Percentiles rank a stretch among this genome's conserved stretches.
Evolutionary conservation across 1,140 invertebrate genomes (phyloP).

Genomic region (Zaprionus capensis): DNA sequence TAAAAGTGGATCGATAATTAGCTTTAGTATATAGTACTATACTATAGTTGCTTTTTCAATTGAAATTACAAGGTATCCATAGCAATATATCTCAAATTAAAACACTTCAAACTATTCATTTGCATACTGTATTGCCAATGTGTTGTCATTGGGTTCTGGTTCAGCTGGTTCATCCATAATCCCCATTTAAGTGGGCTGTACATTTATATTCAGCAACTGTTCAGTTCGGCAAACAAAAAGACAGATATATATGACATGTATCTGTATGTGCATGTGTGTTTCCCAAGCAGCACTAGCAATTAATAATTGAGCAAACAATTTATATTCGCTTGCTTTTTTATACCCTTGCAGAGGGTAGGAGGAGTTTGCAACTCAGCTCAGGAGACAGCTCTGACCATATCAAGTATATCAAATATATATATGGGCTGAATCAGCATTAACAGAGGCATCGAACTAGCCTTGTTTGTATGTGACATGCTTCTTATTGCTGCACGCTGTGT

Average conservation of each 20-base stretch:
- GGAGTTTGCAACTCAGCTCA: too few relatives aligned
- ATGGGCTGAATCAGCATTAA: too few relatives aligned
- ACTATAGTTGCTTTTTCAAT: too few relatives aligned
- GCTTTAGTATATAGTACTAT: too few relatives aligned
- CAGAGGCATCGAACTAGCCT: too few relatives aligned
- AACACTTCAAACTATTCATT: background rate
- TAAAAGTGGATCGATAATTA: too few relatives aligned
- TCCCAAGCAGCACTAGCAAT: constrained; percentile 15
- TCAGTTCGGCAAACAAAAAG: constrained; percentile 4
- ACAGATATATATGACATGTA: background rate
- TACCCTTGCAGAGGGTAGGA: too few relatives aligned
- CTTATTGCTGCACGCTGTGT: too few relatives aligned
- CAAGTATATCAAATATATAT: too few relatives aligned
- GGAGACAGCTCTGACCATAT: too few relatives aligned
- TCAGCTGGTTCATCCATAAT: background rate
- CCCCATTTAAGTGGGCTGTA: background rate
- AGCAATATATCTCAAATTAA: background rate
- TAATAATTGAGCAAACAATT: constrained; percentile 31
- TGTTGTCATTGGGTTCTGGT: background rate
- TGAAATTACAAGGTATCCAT: background rate
- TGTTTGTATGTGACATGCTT: background rate
- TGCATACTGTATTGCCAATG: background rate
- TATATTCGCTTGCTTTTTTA: background rate
- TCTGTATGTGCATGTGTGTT: background rate
- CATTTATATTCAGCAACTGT: background rate